Evolutionary conservation across 1,140 invertebrate species (phyloP), one percentile per base, ranked within the genome.

Genomic region (Drosophila seguyi): DNA sequence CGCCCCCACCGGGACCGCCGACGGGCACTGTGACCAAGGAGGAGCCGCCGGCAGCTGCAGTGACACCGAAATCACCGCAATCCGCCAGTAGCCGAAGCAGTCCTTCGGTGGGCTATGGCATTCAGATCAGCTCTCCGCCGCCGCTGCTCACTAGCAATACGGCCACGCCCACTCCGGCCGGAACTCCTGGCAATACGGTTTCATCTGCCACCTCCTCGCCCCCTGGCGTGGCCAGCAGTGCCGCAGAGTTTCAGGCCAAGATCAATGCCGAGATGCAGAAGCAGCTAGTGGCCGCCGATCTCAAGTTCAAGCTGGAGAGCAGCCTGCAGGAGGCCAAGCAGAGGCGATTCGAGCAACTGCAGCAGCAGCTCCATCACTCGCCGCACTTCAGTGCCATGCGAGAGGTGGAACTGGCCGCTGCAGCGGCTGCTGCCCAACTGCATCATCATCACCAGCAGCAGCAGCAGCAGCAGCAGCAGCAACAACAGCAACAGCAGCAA

Each of bases 291-390:
- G 91, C 90, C 1, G 91, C 86, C 42, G 91, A 92, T 73, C 68
- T 91, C 0, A 92, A 92, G 57, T 88, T 92, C 36, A 92, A 92
- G 65, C 66, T 92, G 59, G 91, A 92, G 78, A 83, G 39, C 52
- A 84, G 80, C 47, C 82, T 84, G 16, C 86, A 87, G 63, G 90
- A 91, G 60, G 86, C 84, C 11, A 85, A 91, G 56, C 90, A 88
- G 55, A 62, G 91, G 4, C 58, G 81, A 14, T 86, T 86, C 91
- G 81, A 94, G 88, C 78, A 94, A n/a, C 75, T 90, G 45, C 85
- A 90, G 57, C 76, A 80, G 92, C 91, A 93, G 16, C 68, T 90
- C n/a, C 85, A 90, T 91, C 91, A 93, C 91, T 66, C 93, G 57
- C 68, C 93, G 77, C 31, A 92, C 75, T 42, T 93, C 81, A 50